Evolutionary conservation across 2,888 invertebrate genomes (phyloP).

Genomic region (Teleogryllus oceanicus): DNA sequence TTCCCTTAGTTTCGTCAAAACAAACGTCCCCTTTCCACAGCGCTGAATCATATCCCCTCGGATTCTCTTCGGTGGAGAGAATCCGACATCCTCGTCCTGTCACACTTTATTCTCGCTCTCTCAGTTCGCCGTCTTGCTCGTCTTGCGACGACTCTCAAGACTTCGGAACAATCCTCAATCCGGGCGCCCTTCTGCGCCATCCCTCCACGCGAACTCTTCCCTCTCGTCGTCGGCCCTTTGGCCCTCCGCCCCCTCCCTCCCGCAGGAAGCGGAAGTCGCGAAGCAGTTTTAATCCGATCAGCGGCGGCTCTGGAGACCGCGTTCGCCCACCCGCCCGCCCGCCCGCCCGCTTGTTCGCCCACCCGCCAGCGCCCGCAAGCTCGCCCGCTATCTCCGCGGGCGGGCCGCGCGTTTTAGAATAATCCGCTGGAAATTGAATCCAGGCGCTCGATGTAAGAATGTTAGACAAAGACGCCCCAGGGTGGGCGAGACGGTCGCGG

Average conservation of each 20-base stretch:
- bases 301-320: neutral
- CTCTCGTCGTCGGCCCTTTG: neutral
- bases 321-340: neutral
- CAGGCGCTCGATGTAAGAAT: neutral
- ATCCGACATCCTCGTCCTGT: too few species aligned
- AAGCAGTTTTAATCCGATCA: conserved; percentile 2
- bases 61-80: too few species aligned
- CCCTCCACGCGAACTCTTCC: neutral
- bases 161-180: too few species aligned
- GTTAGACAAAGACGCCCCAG: conserved; percentile 3
- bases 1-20: too few species aligned
- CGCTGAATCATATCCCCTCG: too few species aligned
- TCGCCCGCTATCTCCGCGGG: neutral
- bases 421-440: conserved; percentile 18
- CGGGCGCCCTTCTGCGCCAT: neutral
- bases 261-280: neutral
- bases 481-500: neutral
- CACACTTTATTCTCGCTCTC: too few species aligned
- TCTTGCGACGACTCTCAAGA: too few species aligned
- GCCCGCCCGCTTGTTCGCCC: neutral
- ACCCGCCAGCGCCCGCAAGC: neutral
- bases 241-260: neutral
- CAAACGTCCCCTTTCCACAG: too few species aligned
- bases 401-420: conserved; percentile 18
- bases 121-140: too few species aligned